Base-by-base conservation (phyloP, 2,797 vertebrate genomes). In the Tapirus indicus region DNA sequence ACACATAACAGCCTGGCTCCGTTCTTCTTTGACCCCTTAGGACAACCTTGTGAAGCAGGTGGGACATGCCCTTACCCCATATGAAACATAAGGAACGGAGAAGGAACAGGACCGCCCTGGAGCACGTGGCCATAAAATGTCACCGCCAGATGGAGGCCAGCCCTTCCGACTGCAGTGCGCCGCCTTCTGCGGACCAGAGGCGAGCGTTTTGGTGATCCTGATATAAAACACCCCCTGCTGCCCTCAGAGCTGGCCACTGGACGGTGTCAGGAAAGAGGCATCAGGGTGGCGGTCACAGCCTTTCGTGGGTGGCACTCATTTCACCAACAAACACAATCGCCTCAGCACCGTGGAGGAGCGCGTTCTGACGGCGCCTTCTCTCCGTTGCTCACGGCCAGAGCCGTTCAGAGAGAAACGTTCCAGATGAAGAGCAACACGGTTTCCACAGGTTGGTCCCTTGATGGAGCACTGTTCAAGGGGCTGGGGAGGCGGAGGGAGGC, bases 191-290 rank as follows among this genome's bases (percentile, higher is more conserved):
- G 0, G 23, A 18, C 20, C 23, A 11, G 52, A 74, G 56, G 78
- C 0, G 0, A 79, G 58, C 0, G 0, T 6, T 27, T 16, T 8
- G 38, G 56, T 12, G 27, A 6, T 38, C 20, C 66, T 38, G 8
- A 29, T 4, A 7, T 6, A 5, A 64, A 68, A 5, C 27, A 41
- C 44, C 23, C 62, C 14, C 60, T 18, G 17, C 27, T 1, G 2
- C 54, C 32, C 21, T 77, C 4, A 18, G 49, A 29, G 25, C 47
- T 11, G 23, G 21, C 32, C 52, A 32, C 54, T 10, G 74, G 47
- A 66, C 54, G 49, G 27, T 17, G 4, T 47, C 27, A 69, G 77
- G n/a, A 77, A 27, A 75, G 25, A 56, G 13, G n/a, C 20, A 6
- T 17, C 38, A n/a, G 14, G 25, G 27, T n/a, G 17, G n/a, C 14